A percentile compares a stretch with the other conserved stretches of the same genome.
phyloP scores from a whole-genome alignment of 2,888 invertebrate species.

The Cremastinae sp. region DNA sequence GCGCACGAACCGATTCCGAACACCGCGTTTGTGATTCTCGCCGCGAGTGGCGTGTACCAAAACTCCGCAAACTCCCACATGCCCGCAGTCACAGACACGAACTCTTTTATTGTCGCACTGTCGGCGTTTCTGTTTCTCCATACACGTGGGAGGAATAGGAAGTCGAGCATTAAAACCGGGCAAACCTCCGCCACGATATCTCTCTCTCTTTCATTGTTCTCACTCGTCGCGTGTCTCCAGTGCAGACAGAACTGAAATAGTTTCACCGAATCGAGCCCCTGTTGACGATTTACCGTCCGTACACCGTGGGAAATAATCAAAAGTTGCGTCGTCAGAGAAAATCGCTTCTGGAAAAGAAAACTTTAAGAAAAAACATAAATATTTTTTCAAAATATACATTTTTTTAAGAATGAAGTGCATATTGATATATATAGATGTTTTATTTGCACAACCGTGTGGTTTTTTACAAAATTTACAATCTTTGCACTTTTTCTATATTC shows the following conservation, averaged over 20 bases:
- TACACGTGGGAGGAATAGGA: constrained; percentile 75
- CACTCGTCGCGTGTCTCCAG: constrained; percentile 28
- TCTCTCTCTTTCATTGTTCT: constrained; percentile 5
- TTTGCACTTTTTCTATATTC: too few species aligned
- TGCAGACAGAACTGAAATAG: constrained; percentile 2
- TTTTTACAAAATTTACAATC: too few species aligned
- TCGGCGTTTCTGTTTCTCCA: constrained; percentile 68
- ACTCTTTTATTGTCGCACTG: constrained; percentile 59
- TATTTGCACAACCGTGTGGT: too few species aligned
- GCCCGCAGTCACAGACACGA: constrained; percentile 40
- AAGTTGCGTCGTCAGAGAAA: not conserved
- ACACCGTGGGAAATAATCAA: too few species aligned
- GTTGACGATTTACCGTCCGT: not conserved
- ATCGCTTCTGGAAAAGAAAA: constrained; percentile 7
- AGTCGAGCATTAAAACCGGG: constrained; percentile 73
- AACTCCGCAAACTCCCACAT: constrained; percentile 52
- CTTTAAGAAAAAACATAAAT: not conserved
- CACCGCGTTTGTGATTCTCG: constrained; percentile 52
- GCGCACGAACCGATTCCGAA: constrained; percentile 47
- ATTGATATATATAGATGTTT: too few species aligned
- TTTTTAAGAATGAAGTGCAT: too few species aligned
- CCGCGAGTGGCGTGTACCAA: constrained; percentile 43
- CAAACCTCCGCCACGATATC: constrained; percentile 66
- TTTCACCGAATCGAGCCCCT: constrained; percentile 3
- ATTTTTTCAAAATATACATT: too few species aligned